A percentile compares a stretch with the other conserved stretches of the same genome.
Evolutionary conservation across 2,888 invertebrate species (phyloP).

Genomic region (Atethmia centrago): DNA sequence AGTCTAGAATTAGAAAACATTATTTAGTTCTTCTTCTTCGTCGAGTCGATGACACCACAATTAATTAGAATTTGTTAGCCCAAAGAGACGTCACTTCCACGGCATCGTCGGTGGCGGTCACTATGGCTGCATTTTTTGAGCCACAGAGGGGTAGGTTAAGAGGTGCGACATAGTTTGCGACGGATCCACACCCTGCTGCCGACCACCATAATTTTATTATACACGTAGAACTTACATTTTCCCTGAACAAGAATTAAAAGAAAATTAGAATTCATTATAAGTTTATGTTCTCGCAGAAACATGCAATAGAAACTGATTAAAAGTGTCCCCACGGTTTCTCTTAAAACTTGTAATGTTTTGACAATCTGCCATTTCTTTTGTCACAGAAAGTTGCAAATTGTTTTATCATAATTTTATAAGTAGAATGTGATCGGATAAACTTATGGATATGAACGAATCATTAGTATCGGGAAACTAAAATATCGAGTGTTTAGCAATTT

Average conservation of each 20-base stretch:
- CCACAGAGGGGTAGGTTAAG: no score
- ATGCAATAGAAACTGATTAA: constrained; percentile 35
- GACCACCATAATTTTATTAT: constrained; percentile 9
- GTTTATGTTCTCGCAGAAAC: constrained; percentile 12
- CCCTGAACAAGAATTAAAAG: neutral
- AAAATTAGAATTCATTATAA: constrained; percentile 27
- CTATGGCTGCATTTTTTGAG: neutral
- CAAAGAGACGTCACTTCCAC: no score
- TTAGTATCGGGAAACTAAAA: neutral
- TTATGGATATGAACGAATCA: neutral
- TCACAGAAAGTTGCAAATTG: constrained; percentile 20
- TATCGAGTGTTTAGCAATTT: no score
- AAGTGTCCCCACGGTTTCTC: constrained; percentile 23
- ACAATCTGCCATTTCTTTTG: constrained; percentile 28
- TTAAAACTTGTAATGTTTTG: constrained; percentile 31
- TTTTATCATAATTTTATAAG: constrained; percentile 17
- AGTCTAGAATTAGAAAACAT: constrained; percentile 8
- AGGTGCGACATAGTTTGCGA: no score
- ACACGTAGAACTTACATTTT: neutral
- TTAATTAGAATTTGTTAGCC: neutral
- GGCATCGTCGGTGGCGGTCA: no score
- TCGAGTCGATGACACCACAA: neutral
- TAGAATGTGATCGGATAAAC: neutral
- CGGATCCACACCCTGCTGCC: no score
- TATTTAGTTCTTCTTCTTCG: neutral